A percentile compares a stretch with the other conserved stretches of the same genome.
Conservation (phyloP, 2,797 vertebrate genomes). For the Pipistrellus pygmaeus region DNA sequence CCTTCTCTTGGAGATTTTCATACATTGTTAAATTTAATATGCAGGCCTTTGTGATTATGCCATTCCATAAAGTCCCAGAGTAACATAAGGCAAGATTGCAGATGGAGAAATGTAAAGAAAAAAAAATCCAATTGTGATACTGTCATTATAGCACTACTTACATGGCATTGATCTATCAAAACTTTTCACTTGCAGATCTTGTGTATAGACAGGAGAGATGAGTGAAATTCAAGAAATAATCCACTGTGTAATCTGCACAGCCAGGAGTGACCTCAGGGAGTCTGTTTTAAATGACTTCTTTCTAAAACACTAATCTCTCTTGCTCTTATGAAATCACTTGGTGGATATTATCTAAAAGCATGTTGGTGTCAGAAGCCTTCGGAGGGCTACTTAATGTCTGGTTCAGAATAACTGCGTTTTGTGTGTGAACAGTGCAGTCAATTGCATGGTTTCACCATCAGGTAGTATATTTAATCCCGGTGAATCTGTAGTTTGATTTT, state of each 20-base stretch:
- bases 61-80: constrained; percentile 40
- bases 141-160: constrained; percentile 23
- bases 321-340: constrained; percentile 45
- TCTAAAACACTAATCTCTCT: constrained; percentile 52
- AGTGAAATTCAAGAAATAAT: constrained; percentile 62
- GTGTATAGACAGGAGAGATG: neutral
- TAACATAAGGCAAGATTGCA: neutral
- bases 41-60: neutral
- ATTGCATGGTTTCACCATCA: neutral
- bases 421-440: neutral
- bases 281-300: constrained; percentile 53
- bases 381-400: neutral
- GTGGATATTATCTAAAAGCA: constrained; percentile 27
- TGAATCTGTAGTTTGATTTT: neutral
- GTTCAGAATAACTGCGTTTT: constrained; percentile 47
- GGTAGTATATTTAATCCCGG: neutral
- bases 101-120: constrained; percentile 32
- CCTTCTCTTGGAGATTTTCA: neutral
- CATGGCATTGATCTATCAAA: neutral
- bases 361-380: constrained; percentile 36
- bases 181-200: neutral
- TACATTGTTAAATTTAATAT: neutral
- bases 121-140: constrained; percentile 34
- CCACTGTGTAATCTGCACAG: neutral
- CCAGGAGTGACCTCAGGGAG: neutral